A percentile compares a stretch with the other conserved stretches of the same genome.
phyloP scores from a whole-genome alignment of 2,888 invertebrate genomes.

The Acrocyrtus sp. region DNA sequence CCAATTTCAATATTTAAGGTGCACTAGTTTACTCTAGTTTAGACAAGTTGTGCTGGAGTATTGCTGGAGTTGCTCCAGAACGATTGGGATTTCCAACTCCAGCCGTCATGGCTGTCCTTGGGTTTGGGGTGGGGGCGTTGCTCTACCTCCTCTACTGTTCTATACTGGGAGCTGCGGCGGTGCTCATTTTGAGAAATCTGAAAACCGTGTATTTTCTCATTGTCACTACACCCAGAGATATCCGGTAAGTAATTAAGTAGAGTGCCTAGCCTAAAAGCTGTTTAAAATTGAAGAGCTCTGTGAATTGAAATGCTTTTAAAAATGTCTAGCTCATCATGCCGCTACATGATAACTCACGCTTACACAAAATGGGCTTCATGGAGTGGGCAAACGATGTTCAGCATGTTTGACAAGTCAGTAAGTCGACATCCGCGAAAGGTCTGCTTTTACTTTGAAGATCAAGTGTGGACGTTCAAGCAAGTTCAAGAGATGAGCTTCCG shows the following conservation, averaged over 20 bases:
- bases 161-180: constrained; percentile 4
- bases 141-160: constrained; percentile 19
- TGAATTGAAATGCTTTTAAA: constrained; percentile 3
- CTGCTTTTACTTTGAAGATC: constrained; percentile 83
- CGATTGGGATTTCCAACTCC: too few relatives aligned
- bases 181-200: constrained; percentile 19
- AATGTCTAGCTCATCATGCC: constrained; percentile 35
- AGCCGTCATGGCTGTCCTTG: constrained; percentile 32
- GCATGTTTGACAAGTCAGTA: constrained; percentile 68
- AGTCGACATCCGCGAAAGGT: constrained; percentile 83
- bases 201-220: constrained; percentile 30
- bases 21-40: too few relatives aligned
- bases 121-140: constrained; percentile 15
- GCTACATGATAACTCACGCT: constrained; percentile 38
- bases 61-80: too few relatives aligned
- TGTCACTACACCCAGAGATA: constrained; percentile 32
- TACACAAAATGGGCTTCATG: constrained; percentile 42
- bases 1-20: too few relatives aligned
- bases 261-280: too few relatives aligned
- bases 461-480: constrained; percentile 80
- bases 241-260: constrained; percentile 22
- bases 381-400: constrained; percentile 52
- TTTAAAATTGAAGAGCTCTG: too few relatives aligned
- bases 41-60: too few relatives aligned
- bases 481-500: constrained; percentile 87